Evolutionary conservation across 2,797 vertebrate species (phyloP).

Genomic region (Epinephelus coioides): DNA sequence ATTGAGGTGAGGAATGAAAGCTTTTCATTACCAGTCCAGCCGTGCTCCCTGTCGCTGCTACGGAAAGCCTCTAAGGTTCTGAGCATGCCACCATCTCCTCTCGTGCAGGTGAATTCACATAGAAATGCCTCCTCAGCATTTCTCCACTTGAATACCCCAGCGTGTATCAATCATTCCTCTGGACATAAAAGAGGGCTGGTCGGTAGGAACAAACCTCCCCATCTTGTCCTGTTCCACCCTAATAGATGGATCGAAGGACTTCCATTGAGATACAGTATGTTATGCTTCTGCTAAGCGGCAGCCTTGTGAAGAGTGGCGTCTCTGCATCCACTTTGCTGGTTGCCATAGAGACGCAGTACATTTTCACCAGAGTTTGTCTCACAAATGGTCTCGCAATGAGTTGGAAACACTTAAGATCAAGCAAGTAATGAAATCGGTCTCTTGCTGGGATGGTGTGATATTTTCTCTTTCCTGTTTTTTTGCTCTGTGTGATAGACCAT

Average conservation of each 20-base stretch:
- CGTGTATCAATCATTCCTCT: constrained; percentile 44
- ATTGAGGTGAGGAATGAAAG: constrained; percentile 23
- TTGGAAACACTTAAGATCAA: constrained; percentile 48
- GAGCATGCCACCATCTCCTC: constrained; percentile 4
- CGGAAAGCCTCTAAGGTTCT: constrained; percentile 17
- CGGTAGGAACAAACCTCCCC: constrained; percentile 49
- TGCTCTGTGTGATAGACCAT: neutral
- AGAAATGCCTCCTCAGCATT: constrained; percentile 56
- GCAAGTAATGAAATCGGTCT: constrained; percentile 50
- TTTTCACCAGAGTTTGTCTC: constrained; percentile 49
- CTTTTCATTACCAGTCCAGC: constrained; percentile 34
- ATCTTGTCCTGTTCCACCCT: constrained; percentile 43
- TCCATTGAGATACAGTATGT: constrained; percentile 15
- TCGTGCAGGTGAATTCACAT: constrained; percentile 29
- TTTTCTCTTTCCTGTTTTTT: constrained; percentile 6
- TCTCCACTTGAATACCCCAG: constrained; percentile 20
- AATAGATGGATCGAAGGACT: constrained; percentile 38
- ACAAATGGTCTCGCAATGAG: constrained; percentile 41
- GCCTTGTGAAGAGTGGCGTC: constrained; percentile 60
- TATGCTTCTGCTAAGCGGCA: constrained; percentile 31
- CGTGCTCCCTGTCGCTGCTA: constrained; percentile 17
- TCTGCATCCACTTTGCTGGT: constrained; percentile 66
- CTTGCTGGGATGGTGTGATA: neutral
- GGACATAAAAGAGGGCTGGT: constrained; percentile 25
- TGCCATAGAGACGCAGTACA: constrained; percentile 71